These are phyloP conservation scores for Coenonympha glycerion DNA, from an alignment of 2,888 invertebrate genomes.

Conservation along the genomic window DNA sequence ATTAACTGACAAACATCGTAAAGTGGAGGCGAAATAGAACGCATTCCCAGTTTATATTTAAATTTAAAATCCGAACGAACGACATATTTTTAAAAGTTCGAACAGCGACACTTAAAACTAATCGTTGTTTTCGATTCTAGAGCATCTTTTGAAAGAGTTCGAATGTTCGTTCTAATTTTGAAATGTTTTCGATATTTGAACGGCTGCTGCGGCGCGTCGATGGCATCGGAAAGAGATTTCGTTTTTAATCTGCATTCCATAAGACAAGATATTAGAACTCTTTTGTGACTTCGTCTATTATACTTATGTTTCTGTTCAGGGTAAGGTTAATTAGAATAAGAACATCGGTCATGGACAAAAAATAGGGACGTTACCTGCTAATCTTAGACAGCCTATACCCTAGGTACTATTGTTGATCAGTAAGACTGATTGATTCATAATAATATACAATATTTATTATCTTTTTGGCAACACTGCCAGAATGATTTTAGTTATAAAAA, in stretches of 20 bases:
- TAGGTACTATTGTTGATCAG: too few relatives aligned
- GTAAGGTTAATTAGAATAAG: too few relatives aligned
- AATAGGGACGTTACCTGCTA: too few relatives aligned
- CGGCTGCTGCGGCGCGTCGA: slow-evolving; percentile 61
- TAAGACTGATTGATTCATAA: too few relatives aligned
- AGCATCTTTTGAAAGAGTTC: slow-evolving; percentile 69
- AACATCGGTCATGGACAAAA: too few relatives aligned
- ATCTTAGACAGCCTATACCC: too few relatives aligned
- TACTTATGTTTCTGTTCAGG: background rate
- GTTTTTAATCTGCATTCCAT: slow-evolving; percentile 7
- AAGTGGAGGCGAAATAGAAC: slow-evolving; percentile 68
- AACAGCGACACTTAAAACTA: slow-evolving; percentile 71
- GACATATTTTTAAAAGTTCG: slow-evolving; percentile 75
- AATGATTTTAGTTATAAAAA: background rate
- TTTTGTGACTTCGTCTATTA: background rate
- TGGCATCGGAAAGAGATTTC: slow-evolving; percentile 44
- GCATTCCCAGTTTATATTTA: slow-evolving; percentile 68
- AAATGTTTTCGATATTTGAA: slow-evolving; percentile 70
- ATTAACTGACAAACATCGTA: slow-evolving; percentile 70
- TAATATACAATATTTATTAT: too few relatives aligned
- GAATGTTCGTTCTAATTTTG: slow-evolving; percentile 67
- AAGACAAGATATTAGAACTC: background rate
- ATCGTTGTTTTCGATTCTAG: slow-evolving; percentile 75
- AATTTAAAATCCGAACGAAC: slow-evolving; percentile 66
- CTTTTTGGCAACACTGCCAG: background rate